Percentiles rank a stretch among this genome's conserved stretches.
Evolutionary conservation across 2,797 vertebrate genomes (phyloP).

Genomic region (Limnodromus scolopaceus): DNA sequence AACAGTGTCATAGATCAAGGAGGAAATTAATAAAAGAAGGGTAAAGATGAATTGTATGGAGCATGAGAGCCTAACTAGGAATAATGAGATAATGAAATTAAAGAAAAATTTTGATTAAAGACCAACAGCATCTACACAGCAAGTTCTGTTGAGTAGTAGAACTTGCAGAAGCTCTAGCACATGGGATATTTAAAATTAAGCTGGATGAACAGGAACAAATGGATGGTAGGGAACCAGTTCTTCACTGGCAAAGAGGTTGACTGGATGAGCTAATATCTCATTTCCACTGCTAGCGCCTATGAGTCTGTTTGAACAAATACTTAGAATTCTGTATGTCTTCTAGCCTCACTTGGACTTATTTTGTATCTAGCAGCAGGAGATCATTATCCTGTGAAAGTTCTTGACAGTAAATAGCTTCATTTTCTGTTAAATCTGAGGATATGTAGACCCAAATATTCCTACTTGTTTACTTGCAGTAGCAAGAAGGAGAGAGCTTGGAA

Average conservation of each 20-base stretch:
- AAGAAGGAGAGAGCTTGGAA: neutral
- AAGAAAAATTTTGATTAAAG: neutral
- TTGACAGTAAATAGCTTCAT: neutral
- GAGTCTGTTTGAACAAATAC: neutral
- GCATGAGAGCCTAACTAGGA: neutral
- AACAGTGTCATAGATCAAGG: neutral
- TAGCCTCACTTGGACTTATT: neutral
- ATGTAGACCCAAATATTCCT: neutral
- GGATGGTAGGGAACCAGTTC: neutral
- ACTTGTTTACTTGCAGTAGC: neutral
- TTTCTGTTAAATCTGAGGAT: neutral
- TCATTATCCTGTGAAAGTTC: neutral
- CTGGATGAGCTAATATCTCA: neutral
- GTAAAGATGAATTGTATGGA: neutral
- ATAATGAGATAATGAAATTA: neutral
- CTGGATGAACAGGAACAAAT: neutral
- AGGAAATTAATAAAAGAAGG: neutral
- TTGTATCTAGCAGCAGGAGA: neutral
- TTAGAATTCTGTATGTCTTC: neutral
- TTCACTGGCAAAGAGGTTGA: neutral
- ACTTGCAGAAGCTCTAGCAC: neutral
- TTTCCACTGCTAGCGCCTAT: neutral
- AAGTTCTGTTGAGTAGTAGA: neutral
- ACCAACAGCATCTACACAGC: neutral
- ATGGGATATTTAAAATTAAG: neutral